Evolutionary conservation across 2,113 vertebrate species (phyloP), one percentile per base, ranked within the genome.

Genomic region (Tragelaphus imberbis): DNA sequence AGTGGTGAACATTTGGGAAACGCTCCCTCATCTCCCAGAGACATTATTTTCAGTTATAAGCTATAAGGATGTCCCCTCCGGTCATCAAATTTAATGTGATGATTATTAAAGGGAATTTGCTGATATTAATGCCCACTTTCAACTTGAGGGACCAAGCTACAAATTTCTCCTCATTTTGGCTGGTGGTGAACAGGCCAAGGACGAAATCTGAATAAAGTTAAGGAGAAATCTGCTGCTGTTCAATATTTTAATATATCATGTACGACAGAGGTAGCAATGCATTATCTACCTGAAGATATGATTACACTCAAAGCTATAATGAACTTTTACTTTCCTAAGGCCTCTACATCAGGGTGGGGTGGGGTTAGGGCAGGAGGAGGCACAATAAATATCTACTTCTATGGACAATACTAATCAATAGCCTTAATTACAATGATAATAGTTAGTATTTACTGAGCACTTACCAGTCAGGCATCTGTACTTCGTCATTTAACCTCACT

Each of bases 31-130:
- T 82, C 96, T 96, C 93, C 80, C 36, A 85, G 86, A 96, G 19
- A 97, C 68, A 92, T 97, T 90, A 92, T 89, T 90, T 92, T 95
- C 53, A 7, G 44, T 96, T 95, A 91, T 88, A 98, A 97, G 88
- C 82, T 92, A 71, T 11, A n/a, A 94, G 85, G 75, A 97, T 11
- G 10, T 97, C 92, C 94, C 88, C 55, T 88, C 92, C 58, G 33
- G 96, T 96, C 93, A 97, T 96, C 91, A 94, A 97, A 96, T 94
- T 94, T 95, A 97, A 97, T 97, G 91, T 77, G 94, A 92, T 92
- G 59, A 96, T 97, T 96, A 97, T 97, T 95, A 98, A 97, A 91
- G 93, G 51, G 61, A 97, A 98, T 98, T 97, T 95, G 96, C 95
- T 92, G 86, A 95, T 97, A 97, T 97, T 97, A 97, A 98, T 97